phyloP scores from a whole-genome alignment of 2,888 invertebrate genomes.

The Trachelus tabidus region DNA sequence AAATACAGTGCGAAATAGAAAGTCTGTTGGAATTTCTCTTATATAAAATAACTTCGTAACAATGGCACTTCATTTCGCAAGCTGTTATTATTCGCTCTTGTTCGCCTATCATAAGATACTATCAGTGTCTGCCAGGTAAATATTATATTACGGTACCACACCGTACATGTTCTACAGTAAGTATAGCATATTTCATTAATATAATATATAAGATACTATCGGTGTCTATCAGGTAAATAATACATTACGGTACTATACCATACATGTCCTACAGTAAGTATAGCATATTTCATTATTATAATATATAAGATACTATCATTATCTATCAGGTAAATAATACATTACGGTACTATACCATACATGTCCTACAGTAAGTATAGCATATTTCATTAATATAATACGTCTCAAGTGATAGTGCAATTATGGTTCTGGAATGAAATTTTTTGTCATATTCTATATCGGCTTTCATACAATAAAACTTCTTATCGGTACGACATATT shows the following conservation, averaged over 20 bases:
- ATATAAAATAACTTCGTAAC: background rate
- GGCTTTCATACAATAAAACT: background rate
- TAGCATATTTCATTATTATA: too few relatives aligned
- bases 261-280: too few relatives aligned
- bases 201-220: too few relatives aligned
- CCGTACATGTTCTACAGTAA: background rate
- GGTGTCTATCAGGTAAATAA: too few relatives aligned
- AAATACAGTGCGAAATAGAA: background rate
- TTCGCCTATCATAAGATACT: background rate
- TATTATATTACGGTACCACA: background rate
- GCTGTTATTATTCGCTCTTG: background rate
- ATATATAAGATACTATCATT: too few relatives aligned
- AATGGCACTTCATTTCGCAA: background rate
- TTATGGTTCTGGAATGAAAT: background rate
- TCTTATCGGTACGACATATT: background rate
- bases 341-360: too few relatives aligned
- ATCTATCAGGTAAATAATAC: too few relatives aligned
- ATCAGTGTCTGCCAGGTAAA: background rate
- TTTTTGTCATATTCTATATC: background rate
- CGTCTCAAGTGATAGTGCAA: background rate
- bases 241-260: too few relatives aligned
- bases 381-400: background rate
- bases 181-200: too few relatives aligned
- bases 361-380: too few relatives aligned
- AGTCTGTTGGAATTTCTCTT: background rate